Base-by-base conservation (phyloP, 2,888 invertebrate species). In the Deilephila porcellus region DNA sequence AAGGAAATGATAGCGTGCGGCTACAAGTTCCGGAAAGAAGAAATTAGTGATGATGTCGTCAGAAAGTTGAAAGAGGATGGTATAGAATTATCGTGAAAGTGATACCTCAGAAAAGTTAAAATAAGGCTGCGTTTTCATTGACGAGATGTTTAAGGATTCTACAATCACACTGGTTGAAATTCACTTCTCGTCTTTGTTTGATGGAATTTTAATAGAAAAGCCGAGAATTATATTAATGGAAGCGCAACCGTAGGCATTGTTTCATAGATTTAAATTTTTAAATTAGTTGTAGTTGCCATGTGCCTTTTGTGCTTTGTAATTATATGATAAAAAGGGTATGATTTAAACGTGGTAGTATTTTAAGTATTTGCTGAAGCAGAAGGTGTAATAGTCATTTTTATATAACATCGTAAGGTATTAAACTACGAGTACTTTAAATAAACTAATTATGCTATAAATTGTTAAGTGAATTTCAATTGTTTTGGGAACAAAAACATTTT, bases 1-100 rank as follows among this genome's bases (percentile, higher is more conserved):
- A 96, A 96, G 84, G 97, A 97, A 86, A 90, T 97, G 87, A 90
- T 95, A 73, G 90, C 93, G 8, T 90, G 96, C 72, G 97, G 97
- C 3, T 97, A 97, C 84, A 91, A 96, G 73, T 92, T 96, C 73
- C 90, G 93, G 3, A 91, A 93, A 71, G 86, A 90, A 3, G 94
- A 94, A 78, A 77, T 93, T 8, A 83, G 87, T 59, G 86, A 89
- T 0, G 90, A 92, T 71, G 92, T 93, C 19, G 86, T 88, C 6
- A 88, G 87, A 73, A 86, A 89, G 79, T 82, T 94, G 62, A 90
- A 90, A 76, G 89, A 90, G 59, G 90, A 91, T 75, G 91, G 91
- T 8, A 76, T 93, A 59, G 81, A 85, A 70, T 80, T 93, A 59
- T 82, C 85, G 63, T 92, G 76, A 90, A 37, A 37, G 14, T 64